Evolutionary conservation across 2,888 invertebrate species (phyloP), one percentile per base, ranked within the genome.

Genomic region (Penaeus monodon): DNA sequence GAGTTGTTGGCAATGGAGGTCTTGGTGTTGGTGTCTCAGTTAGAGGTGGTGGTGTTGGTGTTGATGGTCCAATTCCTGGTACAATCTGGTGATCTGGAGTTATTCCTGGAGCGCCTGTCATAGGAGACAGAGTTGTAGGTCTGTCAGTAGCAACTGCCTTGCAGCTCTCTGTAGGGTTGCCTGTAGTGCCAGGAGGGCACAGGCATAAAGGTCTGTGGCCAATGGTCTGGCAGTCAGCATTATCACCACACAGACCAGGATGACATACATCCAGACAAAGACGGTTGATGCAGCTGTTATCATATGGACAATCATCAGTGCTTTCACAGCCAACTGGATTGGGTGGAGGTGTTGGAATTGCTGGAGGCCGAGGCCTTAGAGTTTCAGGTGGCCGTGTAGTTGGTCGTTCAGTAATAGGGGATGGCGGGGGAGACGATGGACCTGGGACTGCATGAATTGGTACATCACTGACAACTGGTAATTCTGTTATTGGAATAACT

Each of bases 121-220:
- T 14, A 8, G 77, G 81, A 91, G 90, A 78, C 90, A 90, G 17
- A 44, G 82, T 70, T 38, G 82, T 33, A n/a, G 82, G 82, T 29
- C 38, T 77, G 20, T 82, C 86, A 24, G 86, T 86, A 33, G 82
- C 70, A 29, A 85, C 29, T 49, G 89, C 85, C 24, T n/a, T 29
- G 90, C 91, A 91, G 88, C 38, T 44, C 7, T 93, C 88, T 92
- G 91, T 95, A 95, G 33, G 91, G 90, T 92, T 91, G 33, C 92
- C 92, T 80, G 90, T 90, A 38, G 90, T 90, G 10, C 92, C 91
- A 10, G 93, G 93, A 86, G 95, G 92, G 91, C 96, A 96, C n/a
- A 94, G 94, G 91, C 97, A 97, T 91, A 97, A 96, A 1, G 96
- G 96, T 92, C 95, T 96, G 70, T 86, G 81, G 29, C 33, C 44